Base-by-base conservation (phyloP, 2,888 invertebrate species). In the Arenicola marina region DNA sequence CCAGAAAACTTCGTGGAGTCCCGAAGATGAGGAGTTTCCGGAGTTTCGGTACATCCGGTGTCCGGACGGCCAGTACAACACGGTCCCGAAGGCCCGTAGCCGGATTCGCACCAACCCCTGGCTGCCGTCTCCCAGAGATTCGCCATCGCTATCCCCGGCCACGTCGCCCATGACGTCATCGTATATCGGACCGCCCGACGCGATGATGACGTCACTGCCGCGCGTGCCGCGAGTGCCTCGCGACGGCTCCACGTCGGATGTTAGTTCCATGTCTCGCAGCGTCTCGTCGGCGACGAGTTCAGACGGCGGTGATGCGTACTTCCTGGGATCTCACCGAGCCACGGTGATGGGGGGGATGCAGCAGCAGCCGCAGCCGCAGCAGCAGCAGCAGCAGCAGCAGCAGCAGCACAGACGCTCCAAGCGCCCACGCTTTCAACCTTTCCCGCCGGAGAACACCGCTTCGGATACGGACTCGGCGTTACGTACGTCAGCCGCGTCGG, bases 101-200 rank as follows among this genome's bases (percentile, higher is more conserved):
- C 53, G 60, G 7, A 65, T 65, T 28, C 56, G 51, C 43, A 65
- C 65, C 53, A 65, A 65, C 44, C 65, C 65, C 24, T 65, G 65
- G 65, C 51, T 65, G 18, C 57, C 61, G 3, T 65, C 65, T 4
- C 65, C 61, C 2, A 43, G 43, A 18, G 31, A 57, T 0, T 54
- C 61, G 3, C 61, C 61, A 7, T 21, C 45, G 11, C 32, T 56
- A 3, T 61, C 65, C 31, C 61, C 58, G 2, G 59, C 44, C 31
- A 21, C 38, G 11, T 59, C 65, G 4, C 61, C 64, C 2, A 46
- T 54, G n/a, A 32, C 46, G 1, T 60, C 55, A 2, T 46, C 55
- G 3, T 29, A 44, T 15, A 34, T 24, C 21, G 26, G 38, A 56
- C 24, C n/a, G 24, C 34, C 28, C 34, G 26, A n/a, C 38, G 24